Base-by-base conservation (phyloP, 2,797 vertebrate species). In the Myotis vivesi region DNA sequence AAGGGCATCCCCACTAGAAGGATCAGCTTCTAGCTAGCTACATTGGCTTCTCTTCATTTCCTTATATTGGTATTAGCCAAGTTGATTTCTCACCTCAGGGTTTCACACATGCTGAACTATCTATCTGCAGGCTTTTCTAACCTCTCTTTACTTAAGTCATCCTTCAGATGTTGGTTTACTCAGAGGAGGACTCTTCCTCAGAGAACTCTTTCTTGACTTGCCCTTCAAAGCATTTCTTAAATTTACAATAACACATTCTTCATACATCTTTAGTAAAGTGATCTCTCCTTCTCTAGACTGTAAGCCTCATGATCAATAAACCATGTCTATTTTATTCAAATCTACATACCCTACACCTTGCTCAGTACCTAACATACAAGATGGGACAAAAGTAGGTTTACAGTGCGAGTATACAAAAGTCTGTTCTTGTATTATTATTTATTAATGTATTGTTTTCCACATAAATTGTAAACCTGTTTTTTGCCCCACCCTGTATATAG, bases 101-200 rank as follows among this genome's bases (percentile, higher is more conserved):
- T 8, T 87, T 79, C 41, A 75, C 8, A 92, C 30, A 36, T 1
- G 51, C 76, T 33, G 6, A 46, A 66, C 30, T 30, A 71, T 19
- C 41, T 22, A 33, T 2, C 33, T 83, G 30, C 6, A 94, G 23
- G 30, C 15, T 53, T 82, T 69, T 73, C 30, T 55, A 13, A 13
- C n/a, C 69, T 71, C 25, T 71, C 49, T 81, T 53, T 23, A 22
- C n/a, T 75, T 66, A 79, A 68, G 41, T 72, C 68, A 90, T 59
- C 62, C 22, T 15, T 79, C 23, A 75, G 81, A 82, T 16, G 12
- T 73, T 71, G 51, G 53, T 33, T 68, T 86, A 66, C 9, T 62
- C n/a, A 77, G 64, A 64, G 22, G 68, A 94, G 77, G 71, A 15
- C 49, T 51, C 91, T 95, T 94, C 88, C 82, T 95, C 66, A 75